Base-by-base conservation (phyloP, 2,888 invertebrate species). In the Tricholauxania praeusta region DNA sequence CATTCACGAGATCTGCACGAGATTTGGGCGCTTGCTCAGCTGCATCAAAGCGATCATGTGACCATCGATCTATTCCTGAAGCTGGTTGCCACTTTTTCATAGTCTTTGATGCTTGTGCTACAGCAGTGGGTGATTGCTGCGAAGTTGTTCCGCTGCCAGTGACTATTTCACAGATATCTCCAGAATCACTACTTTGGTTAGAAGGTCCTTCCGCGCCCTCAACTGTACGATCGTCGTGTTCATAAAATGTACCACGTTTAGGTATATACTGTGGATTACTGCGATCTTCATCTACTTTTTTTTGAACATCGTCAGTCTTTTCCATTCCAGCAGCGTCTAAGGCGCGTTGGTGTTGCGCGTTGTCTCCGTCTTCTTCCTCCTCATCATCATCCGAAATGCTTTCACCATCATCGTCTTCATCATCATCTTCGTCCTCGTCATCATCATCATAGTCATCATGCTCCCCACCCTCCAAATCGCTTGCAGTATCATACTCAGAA, bases 221-320 rank as follows among this genome's bases (percentile, higher is more conserved):
- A 22, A 92, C 92, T 7, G 95, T 95, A 76, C 97, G 89, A 83
- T 96, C 96, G 84, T 98, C 98, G 82, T 98, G 98, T 81, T 98
- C 98, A 82, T 98, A 98, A 87, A 98, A 98, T 0, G 96, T 96
- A 0, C 98, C 98, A 78, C 94, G 91, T 85, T 98, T 96, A 0
- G 98, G 98, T 79, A 98, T 97, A 87, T 97, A 98, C 83, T 98
- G 98, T 1, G 98, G 98, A 89, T 98, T 98, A 84, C 97, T 94
- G 57, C 96, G 90, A 84, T 98, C 98, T 85, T 98, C 97, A 84
- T 98, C 98, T 3, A 97, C 91, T 78, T 94, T 92, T 77, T 93
- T 92, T 73, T 91, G 91, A 0, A 90, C 89, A 77, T 92, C 92
- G 77, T 92, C 92, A 17, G 81, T 78, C 47, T 88, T 88, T 71